These are phyloP conservation scores for Protaetia brevitarsis DNA, from an alignment of 1,140 invertebrate genomes.

Conservation along the genomic window DNA sequence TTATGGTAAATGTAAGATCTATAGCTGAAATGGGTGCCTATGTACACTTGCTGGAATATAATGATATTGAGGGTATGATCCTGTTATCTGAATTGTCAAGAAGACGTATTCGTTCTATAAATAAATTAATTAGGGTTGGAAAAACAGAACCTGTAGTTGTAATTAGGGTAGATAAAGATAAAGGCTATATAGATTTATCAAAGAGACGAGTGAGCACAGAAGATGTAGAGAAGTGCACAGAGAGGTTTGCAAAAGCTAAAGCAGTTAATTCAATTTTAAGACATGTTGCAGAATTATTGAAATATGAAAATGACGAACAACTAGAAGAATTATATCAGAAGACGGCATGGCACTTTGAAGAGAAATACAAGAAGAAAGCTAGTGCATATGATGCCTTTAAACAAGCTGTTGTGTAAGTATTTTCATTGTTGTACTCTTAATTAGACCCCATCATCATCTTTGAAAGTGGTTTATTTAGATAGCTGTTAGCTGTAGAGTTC, in stretches of 20 bases:
- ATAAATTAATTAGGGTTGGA: conserved; percentile 98
- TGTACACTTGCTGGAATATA: conserved; percentile 96
- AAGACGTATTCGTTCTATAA: conserved; percentile 97
- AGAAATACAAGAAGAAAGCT: conserved; percentile 90
- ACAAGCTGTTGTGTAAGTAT: conserved; percentile 88
- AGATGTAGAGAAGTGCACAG: conserved; percentile 97
- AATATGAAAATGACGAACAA: conserved; percentile 87
- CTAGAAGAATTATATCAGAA: conserved; percentile 94
- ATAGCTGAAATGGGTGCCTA: conserved; percentile 99
- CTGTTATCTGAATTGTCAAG: conserved; percentile 93
- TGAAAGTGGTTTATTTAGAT: no score
- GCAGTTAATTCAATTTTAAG: conserved; percentile 97
- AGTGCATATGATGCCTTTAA: conserved; percentile 98
- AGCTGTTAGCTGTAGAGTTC: no score
- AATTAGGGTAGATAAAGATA: conserved; percentile 98
- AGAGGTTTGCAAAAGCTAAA: conserved; percentile 97
- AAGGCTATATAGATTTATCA: conserved; percentile 99
- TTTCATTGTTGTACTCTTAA: not conserved
- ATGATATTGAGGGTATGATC: conserved; percentile 98
- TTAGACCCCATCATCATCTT: not conserved
- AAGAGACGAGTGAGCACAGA: conserved; percentile 97
- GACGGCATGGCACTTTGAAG: conserved; percentile 99
- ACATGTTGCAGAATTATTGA: conserved; percentile 93
- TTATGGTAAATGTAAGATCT: conserved; percentile 98
- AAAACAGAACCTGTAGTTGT: conserved; percentile 99